A percentile compares a stretch with the other conserved stretches of the same genome.
phyloP scores from a whole-genome alignment of 2,797 vertebrate genomes.

The Amniataba percoides region DNA sequence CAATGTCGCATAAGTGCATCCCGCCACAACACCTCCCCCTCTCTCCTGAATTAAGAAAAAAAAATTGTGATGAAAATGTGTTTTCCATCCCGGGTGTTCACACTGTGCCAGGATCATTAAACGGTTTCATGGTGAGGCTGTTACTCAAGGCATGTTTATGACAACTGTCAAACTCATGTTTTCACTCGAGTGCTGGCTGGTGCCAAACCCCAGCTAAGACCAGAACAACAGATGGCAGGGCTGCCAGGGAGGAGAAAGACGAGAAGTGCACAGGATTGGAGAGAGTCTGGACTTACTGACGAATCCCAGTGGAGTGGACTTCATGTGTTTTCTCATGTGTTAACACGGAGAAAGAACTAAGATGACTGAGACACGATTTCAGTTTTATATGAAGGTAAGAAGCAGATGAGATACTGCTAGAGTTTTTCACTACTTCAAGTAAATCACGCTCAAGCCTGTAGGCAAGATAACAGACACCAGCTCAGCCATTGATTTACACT shows the following conservation, averaged over 20 bases:
- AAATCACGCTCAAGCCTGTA: slow-evolving; percentile 46
- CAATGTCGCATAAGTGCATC: slow-evolving; percentile 61
- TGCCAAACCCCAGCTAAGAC: slow-evolving; percentile 70
- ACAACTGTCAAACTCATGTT: slow-evolving; percentile 82
- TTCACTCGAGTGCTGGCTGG: slow-evolving; percentile 68
- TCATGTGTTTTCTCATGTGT: slow-evolving; percentile 56
- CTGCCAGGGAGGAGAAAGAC: slow-evolving; percentile 62
- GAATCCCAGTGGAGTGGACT: slow-evolving; percentile 54
- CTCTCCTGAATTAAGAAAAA: slow-evolving; percentile 30
- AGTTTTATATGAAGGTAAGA: slow-evolving; percentile 39
- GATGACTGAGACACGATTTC: slow-evolving; percentile 37
- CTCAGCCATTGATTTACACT: slow-evolving; percentile 54
- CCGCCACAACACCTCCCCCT: slow-evolving; percentile 47
- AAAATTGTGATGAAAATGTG: slow-evolving; percentile 64
- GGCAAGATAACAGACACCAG: slow-evolving; percentile 54
- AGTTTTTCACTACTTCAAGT: slow-evolving; percentile 36
- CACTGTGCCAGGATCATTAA: slow-evolving; percentile 72
- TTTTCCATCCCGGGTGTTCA: slow-evolving; percentile 76
- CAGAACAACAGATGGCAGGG: slow-evolving; percentile 78
- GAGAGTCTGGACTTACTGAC: slow-evolving; percentile 44
- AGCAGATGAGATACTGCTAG: slow-evolving; percentile 27
- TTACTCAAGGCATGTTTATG: slow-evolving; percentile 79
- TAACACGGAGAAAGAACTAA: slow-evolving; percentile 31
- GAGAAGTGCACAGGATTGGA: slow-evolving; percentile 34
- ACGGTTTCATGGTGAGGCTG: slow-evolving; percentile 73